These are phyloP conservation scores for Chloroceryle inda DNA, from an alignment of 2,797 vertebrate species.

Conservation along the genomic window DNA sequence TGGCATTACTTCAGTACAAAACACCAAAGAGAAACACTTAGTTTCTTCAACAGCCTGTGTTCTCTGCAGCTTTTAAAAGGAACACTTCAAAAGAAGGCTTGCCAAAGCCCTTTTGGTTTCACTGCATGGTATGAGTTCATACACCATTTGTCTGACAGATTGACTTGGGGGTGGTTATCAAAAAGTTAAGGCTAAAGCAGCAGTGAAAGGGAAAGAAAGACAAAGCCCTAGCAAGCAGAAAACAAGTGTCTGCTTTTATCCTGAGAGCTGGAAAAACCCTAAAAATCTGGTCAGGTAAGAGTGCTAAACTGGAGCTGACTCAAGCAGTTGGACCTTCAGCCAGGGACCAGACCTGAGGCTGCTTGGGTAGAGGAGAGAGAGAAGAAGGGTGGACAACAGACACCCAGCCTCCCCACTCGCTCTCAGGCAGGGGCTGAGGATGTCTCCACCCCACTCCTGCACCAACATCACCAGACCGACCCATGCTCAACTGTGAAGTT, in stretches of 20 bases:
- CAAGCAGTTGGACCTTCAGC: neutral
- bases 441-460: neutral
- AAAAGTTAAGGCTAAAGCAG: neutral
- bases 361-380: neutral
- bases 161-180: neutral
- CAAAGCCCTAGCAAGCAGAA: neutral
- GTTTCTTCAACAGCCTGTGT: neutral
- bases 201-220: neutral
- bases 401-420: neutral
- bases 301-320: neutral
- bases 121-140: neutral
- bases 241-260: neutral
- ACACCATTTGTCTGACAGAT: neutral
- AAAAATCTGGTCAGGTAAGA: neutral
- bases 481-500: accelerated
- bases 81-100: neutral
- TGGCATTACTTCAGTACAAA: neutral
- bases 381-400: neutral
- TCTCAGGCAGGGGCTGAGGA: accelerated
- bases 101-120: neutral
- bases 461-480: accelerated
- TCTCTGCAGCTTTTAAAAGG: neutral
- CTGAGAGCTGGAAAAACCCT: neutral
- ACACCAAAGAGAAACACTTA: neutral
- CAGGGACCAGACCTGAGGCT: neutral